Evolutionary conservation across 2,797 vertebrate species (phyloP).

Genomic region (Poecilia wingei): DNA sequence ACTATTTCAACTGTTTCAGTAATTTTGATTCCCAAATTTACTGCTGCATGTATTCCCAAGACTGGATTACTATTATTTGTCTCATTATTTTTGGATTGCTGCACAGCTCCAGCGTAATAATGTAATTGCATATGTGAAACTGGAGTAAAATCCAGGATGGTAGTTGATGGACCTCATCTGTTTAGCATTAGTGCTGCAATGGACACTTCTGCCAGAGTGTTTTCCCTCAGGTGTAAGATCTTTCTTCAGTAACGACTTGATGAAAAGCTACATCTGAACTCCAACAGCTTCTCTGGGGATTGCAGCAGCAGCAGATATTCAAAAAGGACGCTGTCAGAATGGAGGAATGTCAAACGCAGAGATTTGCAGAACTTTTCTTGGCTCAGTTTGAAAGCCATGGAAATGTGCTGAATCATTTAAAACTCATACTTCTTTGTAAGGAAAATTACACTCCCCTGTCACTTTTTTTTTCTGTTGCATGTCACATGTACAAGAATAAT

Average conservation of each 20-base stretch:
- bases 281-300: constrained; percentile 5
- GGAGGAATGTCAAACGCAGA: constrained; percentile 8
- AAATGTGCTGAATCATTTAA: constrained; percentile 34
- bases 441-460: background rate
- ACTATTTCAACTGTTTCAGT: background rate
- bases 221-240: constrained; percentile 18
- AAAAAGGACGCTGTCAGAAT: constrained; percentile 11
- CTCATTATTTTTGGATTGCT: background rate
- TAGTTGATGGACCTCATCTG: constrained; percentile 32
- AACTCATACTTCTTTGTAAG: constrained; percentile 16
- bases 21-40: constrained; percentile 5
- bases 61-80: background rate
- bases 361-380: constrained; percentile 21
- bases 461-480: constrained; percentile 5
- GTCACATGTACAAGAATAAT: constrained; percentile 12
- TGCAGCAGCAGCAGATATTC: constrained; percentile 13
- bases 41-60: background rate
- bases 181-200: constrained; percentile 25
- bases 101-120: constrained; percentile 4
- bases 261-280: constrained; percentile 22
- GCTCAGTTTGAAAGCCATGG: constrained; percentile 24
- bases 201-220: constrained; percentile 7
- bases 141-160: constrained; percentile 15
- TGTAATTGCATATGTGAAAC: constrained; percentile 22
- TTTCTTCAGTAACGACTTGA: constrained; percentile 9